These are phyloP conservation scores for Dasysyrphus albostriatus DNA, from an alignment of 2,888 invertebrate species.

Conservation along the genomic window DNA sequence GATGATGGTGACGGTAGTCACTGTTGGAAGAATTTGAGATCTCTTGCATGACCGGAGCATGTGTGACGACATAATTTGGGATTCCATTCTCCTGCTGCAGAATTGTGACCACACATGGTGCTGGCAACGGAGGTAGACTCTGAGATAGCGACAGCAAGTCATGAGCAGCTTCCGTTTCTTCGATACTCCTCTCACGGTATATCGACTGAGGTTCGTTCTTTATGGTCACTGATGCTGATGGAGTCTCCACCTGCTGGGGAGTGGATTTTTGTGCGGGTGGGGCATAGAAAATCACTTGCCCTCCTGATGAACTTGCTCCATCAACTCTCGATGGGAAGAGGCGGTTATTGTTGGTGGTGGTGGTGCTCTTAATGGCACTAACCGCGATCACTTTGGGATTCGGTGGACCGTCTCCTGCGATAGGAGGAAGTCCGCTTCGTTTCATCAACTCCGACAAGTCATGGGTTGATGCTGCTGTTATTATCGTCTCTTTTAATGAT, in stretches of 20 bases:
- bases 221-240: conserved; percentile 72
- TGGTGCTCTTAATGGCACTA: conserved; percentile 63
- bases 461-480: conserved; percentile 70
- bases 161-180: conserved; percentile 95
- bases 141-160: conserved; percentile 91
- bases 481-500: conserved; percentile 62
- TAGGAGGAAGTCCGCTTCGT: conserved; percentile 57
- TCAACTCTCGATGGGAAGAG: conserved; percentile 73
- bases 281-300: conserved; percentile 83
- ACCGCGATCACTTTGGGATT: conserved; percentile 66
- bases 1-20: conserved; percentile 73
- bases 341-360: conserved; percentile 13
- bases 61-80: conserved; percentile 53
- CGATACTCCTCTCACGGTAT: conserved; percentile 87
- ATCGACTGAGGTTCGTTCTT: conserved; percentile 75
- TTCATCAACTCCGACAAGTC: conserved; percentile 66
- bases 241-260: conserved; percentile 37
- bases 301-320: conserved; percentile 79
- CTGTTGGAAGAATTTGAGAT: conserved; percentile 82
- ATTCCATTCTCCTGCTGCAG: conserved; percentile 83
- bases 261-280: conserved; percentile 80
- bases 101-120: conserved; percentile 88
- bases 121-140: conserved; percentile 90
- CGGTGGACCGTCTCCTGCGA: conserved; percentile 58
- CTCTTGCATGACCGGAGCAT: conserved; percentile 82